These are phyloP conservation scores for Bovichtus variegatus DNA, from an alignment of 2,797 vertebrate species.

Conservation along the genomic window DNA sequence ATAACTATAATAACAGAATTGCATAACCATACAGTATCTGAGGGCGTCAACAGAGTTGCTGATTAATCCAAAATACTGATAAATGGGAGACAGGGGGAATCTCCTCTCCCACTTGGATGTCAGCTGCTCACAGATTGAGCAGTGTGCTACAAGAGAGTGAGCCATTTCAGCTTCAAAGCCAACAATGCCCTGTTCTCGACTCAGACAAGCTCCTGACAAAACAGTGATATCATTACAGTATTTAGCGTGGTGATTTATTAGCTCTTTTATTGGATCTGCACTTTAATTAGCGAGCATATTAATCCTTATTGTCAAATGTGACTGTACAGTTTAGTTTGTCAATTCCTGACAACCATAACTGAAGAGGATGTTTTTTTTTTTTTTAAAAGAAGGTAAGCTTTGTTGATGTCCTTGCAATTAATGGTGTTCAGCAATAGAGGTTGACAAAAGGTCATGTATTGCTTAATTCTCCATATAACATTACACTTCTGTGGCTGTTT, in stretches of 20 bases:
- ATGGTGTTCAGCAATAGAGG: constrained; percentile 38
- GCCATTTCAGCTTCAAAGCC: constrained; percentile 28
- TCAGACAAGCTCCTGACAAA: constrained; percentile 38
- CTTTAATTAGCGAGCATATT: constrained; percentile 41
- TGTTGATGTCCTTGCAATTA: constrained; percentile 23
- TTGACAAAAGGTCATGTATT: constrained; percentile 39
- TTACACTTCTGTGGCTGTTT: constrained; percentile 42
- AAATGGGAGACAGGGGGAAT: not conserved
- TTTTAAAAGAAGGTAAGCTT: constrained; percentile 27
- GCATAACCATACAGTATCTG: not conserved
- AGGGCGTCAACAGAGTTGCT: not conserved
- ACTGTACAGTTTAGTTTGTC: constrained; percentile 19
- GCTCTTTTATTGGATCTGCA: constrained; percentile 29
- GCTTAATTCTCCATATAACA: constrained; percentile 2
- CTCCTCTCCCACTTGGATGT: not conserved
- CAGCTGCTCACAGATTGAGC: constrained; percentile 15
- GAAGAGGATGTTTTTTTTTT: constrained; percentile 20
- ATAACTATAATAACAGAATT: not conserved
- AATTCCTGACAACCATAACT: constrained; percentile 12
- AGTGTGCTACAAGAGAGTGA: not conserved
- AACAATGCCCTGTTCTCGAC: constrained; percentile 17
- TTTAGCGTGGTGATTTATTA: constrained; percentile 35
- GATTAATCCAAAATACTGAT: not conserved
- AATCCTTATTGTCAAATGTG: constrained; percentile 31
- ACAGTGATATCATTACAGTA: constrained; percentile 19